phyloP scores from a whole-genome alignment of 1,140 invertebrate genomes.

The Cydia strobilella region DNA sequence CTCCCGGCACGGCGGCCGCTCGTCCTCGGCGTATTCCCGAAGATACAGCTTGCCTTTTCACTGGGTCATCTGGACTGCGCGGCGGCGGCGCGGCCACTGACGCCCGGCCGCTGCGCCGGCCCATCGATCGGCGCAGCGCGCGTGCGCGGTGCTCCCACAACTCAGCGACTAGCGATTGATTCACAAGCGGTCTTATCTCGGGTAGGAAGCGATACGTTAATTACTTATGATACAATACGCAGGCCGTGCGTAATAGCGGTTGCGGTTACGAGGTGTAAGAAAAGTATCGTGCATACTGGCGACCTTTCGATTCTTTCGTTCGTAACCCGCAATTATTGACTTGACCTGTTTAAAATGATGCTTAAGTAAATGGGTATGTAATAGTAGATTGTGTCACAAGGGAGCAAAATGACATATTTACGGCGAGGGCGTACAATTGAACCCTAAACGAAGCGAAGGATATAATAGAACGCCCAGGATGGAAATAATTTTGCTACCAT shows the following conservation, averaged over 20 bases:
- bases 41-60: constrained; percentile 77
- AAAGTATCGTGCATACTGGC: not conserved
- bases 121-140: constrained; percentile 63
- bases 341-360: not conserved
- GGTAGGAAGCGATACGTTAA: not conserved
- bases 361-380: constrained; percentile 10
- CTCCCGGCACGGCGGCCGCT: constrained; percentile 75
- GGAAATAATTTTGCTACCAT: too few relatives aligned
- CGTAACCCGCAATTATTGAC: not conserved
- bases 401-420: too few relatives aligned
- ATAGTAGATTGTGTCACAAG: too few relatives aligned
- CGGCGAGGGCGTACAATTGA: too few relatives aligned
- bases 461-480: too few relatives aligned
- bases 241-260: not conserved
- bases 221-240: constrained; percentile 21
- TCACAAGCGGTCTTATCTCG: constrained; percentile 37
- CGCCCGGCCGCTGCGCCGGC: constrained; percentile 48
- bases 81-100: constrained; percentile 70
- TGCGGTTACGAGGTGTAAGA: constrained; percentile 10
- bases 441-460: too few relatives aligned
- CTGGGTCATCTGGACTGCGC: constrained; percentile 67
- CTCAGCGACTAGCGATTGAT: constrained; percentile 54
- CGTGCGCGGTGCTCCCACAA: constrained; percentile 53
- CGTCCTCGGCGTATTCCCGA: constrained; percentile 73
- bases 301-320: too few relatives aligned